Conservation (phyloP, 2,797 vertebrate species). For the Mormyrops attenuatus region DNA sequence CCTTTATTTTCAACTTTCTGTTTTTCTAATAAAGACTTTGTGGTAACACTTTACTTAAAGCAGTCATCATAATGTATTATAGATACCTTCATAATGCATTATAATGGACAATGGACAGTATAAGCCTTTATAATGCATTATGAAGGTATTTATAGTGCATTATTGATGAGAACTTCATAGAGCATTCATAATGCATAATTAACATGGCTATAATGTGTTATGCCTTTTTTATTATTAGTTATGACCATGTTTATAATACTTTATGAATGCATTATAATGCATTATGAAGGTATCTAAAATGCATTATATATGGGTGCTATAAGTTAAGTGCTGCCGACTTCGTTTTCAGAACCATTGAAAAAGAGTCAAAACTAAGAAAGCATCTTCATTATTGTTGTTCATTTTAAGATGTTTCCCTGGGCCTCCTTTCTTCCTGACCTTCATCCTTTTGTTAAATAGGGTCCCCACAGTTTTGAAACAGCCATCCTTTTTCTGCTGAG, state of each 20-base stretch:
- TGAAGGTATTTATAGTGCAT: neutral
- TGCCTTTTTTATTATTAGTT: neutral
- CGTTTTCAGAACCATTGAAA: neutral
- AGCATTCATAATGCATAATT: neutral
- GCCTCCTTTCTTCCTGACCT: slow-evolving; percentile 47
- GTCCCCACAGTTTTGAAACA: slow-evolving; percentile 64
- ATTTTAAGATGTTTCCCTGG: neutral
- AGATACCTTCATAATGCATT: neutral
- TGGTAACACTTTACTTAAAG: neutral
- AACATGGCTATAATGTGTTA: neutral
- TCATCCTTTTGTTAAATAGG: slow-evolving; percentile 71
- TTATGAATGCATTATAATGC: neutral
- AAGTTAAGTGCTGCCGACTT: neutral
- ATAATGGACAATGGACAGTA: neutral
- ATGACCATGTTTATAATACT: neutral
- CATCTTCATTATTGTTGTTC: neutral
- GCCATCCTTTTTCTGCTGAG: slow-evolving; percentile 57
- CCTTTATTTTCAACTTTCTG: neutral
- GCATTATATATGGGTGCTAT: neutral
- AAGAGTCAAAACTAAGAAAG: neutral
- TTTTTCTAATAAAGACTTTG: neutral
- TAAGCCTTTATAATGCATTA: neutral
- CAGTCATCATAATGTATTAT: neutral
- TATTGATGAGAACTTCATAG: neutral
- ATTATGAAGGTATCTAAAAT: neutral